Percentiles rank a stretch among this genome's conserved stretches.
Evolutionary conservation across 2,797 vertebrate species (phyloP).

Genomic region (Glyptemys insculpta): DNA sequence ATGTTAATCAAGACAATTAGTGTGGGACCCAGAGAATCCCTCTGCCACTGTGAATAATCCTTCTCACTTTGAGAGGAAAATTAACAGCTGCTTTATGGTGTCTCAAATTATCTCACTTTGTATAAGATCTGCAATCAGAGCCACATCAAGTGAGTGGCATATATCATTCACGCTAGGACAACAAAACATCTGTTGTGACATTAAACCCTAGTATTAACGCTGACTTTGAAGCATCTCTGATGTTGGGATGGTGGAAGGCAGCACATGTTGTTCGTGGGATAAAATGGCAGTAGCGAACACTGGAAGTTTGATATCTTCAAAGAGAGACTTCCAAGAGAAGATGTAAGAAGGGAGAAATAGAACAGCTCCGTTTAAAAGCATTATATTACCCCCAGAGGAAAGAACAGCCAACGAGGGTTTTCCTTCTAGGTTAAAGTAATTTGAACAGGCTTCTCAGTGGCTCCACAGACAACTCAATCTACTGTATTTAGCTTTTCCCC

Average conservation of each 20-base stretch:
- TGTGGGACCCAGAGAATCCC: slow-evolving; percentile 32
- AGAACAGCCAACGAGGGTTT: not conserved
- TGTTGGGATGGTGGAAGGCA: not conserved
- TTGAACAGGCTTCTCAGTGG: not conserved
- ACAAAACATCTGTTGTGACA: slow-evolving; percentile 47
- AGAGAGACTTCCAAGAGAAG: not conserved
- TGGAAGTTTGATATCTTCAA: not conserved
- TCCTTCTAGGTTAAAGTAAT: not conserved
- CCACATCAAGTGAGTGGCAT: not conserved
- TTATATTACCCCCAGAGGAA: not conserved
- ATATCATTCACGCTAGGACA: not conserved
- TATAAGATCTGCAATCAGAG: slow-evolving; percentile 51
- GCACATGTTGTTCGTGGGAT: not conserved
- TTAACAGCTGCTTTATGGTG: slow-evolving; percentile 58
- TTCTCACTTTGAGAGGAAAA: slow-evolving; percentile 54
- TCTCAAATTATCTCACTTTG: slow-evolving; percentile 38
- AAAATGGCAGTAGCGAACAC: not conserved
- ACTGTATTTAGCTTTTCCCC: not conserved
- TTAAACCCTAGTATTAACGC: not conserved
- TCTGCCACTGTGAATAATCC: slow-evolving; percentile 14
- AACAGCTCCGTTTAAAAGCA: not conserved
- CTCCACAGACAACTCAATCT: not conserved
- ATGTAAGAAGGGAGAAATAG: not conserved
- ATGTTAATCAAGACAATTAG: slow-evolving; percentile 70
- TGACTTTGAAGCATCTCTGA: slow-evolving; percentile 37